phyloP scores from a whole-genome alignment of 2,113 vertebrate species.

The Gambusia holbrooki region DNA sequence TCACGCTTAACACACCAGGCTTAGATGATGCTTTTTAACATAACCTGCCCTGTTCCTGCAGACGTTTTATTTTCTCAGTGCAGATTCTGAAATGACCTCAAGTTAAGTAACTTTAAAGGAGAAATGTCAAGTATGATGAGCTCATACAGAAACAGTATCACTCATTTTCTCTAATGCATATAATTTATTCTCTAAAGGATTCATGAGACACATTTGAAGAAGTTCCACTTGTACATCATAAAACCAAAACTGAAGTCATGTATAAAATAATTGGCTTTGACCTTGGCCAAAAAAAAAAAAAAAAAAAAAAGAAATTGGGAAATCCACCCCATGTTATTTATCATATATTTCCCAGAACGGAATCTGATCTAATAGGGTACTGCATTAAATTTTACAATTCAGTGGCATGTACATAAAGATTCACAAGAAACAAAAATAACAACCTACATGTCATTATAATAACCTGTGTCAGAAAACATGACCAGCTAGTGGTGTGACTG shows the following conservation, averaged over 20 bases:
- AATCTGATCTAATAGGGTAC: neutral
- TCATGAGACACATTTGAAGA: neutral
- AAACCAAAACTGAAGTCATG: neutral
- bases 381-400: too few species aligned
- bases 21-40: slow-evolving; percentile 55
- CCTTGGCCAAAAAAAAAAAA: neutral
- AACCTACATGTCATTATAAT: too few species aligned
- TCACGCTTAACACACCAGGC: slow-evolving; percentile 64
- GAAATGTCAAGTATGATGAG: neutral
- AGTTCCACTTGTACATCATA: neutral
- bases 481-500: too few species aligned
- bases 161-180: too few species aligned
- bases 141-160: neutral
- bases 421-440: too few species aligned
- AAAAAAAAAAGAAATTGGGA: neutral
- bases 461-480: too few species aligned
- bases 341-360: neutral
- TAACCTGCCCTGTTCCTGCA: slow-evolving; percentile 43
- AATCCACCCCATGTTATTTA: neutral
- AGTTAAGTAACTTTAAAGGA: slow-evolving; percentile 35
- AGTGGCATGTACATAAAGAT: too few species aligned
- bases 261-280: neutral
- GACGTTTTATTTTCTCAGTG: slow-evolving; percentile 46
- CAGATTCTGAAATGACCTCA: slow-evolving; percentile 28
- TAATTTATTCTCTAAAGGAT: too few species aligned